Evolutionary conservation across 2,888 invertebrate species (phyloP), one percentile per base, ranked within the genome.

Genomic region (Lutraria lutraria): DNA sequence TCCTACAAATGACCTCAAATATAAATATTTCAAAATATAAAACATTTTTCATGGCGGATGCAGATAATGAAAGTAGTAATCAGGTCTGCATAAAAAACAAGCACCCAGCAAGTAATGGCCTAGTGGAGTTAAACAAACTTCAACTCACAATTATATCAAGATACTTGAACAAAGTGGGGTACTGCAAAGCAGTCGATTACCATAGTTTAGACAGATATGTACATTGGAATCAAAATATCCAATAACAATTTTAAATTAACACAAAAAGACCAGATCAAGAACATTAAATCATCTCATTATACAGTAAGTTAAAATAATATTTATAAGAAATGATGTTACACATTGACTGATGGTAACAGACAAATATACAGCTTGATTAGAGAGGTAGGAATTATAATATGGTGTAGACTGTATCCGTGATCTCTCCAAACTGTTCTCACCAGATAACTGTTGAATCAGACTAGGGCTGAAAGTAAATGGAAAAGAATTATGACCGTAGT

Each of bases 401-500:
- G 63, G 81, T 43, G 81, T 86, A 21, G 86, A 63, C 25, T 43
- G 16, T 21, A 31, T 60, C 54, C 81, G 68, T 16, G 81, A 60
- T 25, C 68, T 54, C 29, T 79, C 68, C 29, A 84, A 13, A 52
- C 83, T 83, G 31, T 82, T 34, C 10, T 92, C 91, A 76, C 90
- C 87, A 12, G 84, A 34, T 68, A 92, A 52, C 83, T 91, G 89
- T 56, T 90, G 89, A 84, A 92, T 87, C 19, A 93, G 84, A 56
- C 89, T 88, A 68, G 92, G 91, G 56, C 93, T 92, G 89, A 87
- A 91, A 91, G 56, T 68, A 76, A 76, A 52, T 53, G 21, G 43
- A 82, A 43, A 83, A 43, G 4, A 2, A 43, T 43, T 43, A 4
- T 43, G 43, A 43, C 8, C 43, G 8, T 43, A 8, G 43, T 8